Base-by-base conservation (phyloP, 2,797 vertebrate species). In the Hafferia zeledoni region DNA sequence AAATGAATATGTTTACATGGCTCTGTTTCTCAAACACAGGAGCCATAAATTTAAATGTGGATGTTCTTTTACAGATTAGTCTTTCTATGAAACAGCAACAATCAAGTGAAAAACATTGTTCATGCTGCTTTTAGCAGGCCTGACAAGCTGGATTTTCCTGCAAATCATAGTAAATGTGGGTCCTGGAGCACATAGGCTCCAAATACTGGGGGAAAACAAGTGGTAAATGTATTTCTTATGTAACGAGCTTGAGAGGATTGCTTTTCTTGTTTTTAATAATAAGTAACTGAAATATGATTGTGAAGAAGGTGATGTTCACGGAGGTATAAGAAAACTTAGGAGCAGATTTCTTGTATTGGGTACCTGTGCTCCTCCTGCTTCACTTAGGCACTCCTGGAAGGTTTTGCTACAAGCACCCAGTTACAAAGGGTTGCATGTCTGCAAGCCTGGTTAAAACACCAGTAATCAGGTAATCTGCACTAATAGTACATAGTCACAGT, bases 181-280 rank as follows among this genome's bases (percentile, higher is more conserved):
- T 71, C 24, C 63, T 85, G 57, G 68, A 89, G 72, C 90, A 83
- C 28, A 61, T 41, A 53, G 50, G 63, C 37, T 83, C 11, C 49
- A 72, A 90, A 71, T 75, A 60, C 75, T 93, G 56, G 56, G 83
- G 67, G 33, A n/a, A 95, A 94, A 78, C 46, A 49, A 68, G 35
- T 81, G 74, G 69, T 53, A 89, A 78, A 90, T 92, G 47, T 28
- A 43, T 71, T 74, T 82, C 83, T 84, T 91, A 74, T 41, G 16
- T 53, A 75, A 92, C 72, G 77, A 87, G n/a, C 41, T 89, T 61
- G 53, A 87, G 44, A 65, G 30, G 19, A 84, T 93, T 88, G 37
- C 52, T 88, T 83, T 91, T 86, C 53, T 78, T 88, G 47, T 82
- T 95, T 94, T 94, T 72, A 84, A 39, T 91, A 93, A 52, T 6